Evolutionary conservation across 92 coral and sea anemone species (phyloP).

Genomic region (Ricordea florida): DNA sequence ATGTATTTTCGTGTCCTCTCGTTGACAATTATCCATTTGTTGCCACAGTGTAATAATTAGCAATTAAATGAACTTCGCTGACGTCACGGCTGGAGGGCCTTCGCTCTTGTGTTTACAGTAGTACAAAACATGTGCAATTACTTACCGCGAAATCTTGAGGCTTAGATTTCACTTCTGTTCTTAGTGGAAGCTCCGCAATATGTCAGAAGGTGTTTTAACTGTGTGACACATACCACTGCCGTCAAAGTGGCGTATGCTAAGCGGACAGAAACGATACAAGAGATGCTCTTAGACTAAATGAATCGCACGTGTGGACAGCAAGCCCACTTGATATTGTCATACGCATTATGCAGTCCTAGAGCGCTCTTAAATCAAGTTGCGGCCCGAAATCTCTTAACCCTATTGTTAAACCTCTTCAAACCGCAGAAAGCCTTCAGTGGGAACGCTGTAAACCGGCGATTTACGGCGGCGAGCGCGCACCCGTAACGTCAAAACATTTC

Average conservation of each 20-base stretch:
- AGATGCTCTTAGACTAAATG: conserved; percentile 10
- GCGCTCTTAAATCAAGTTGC: conserved; percentile 31
- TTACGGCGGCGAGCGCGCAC: background rate
- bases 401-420: conserved; percentile 64
- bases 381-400: conserved; percentile 49
- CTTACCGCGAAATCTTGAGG: conserved; percentile 13
- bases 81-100: conserved; percentile 38
- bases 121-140: conserved; percentile 42
- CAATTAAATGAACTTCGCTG: conserved; percentile 65
- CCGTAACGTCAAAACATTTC: background rate
- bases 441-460: conserved; percentile 15
- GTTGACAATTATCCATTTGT: conserved; percentile 25
- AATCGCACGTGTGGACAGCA: conserved; percentile 35
- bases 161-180: conserved; percentile 42
- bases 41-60: conserved; percentile 55
- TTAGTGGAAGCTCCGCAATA: conserved; percentile 2
- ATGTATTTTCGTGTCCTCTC: conserved; percentile 8
- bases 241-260: background rate
- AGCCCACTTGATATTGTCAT: conserved; percentile 38
- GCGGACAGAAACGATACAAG: conserved; percentile 15
- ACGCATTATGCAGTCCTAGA: conserved; percentile 39
- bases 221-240: background rate
- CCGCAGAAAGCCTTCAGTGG: conserved; percentile 51
- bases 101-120: conserved; percentile 28
- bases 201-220: conserved; percentile 30